Evolutionary conservation across 2,888 invertebrate species (phyloP).

Genomic region (Diaphora mendica): DNA sequence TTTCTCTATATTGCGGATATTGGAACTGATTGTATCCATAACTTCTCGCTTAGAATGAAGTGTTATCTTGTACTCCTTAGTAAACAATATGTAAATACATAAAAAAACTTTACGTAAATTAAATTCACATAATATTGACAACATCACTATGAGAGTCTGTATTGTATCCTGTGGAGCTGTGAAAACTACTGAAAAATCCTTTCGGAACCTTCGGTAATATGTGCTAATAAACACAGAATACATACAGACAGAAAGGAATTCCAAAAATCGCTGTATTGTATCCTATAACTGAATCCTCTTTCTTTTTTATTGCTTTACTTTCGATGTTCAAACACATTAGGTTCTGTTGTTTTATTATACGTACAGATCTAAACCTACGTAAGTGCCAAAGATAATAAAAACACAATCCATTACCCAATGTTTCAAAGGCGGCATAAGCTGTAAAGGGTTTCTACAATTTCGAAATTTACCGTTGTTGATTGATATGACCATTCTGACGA

Average conservation of each 20-base stretch:
- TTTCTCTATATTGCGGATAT: not conserved
- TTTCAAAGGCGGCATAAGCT: not conserved
- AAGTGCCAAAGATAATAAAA: constrained; percentile 1
- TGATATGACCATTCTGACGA: not conserved
- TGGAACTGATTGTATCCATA: not conserved
- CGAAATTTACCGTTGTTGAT: not conserved
- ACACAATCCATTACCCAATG: not conserved
- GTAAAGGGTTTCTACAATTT: not conserved
- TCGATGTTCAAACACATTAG: not conserved
- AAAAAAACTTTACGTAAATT: too few species aligned
- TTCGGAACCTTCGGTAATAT: not conserved
- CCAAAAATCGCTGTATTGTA: not conserved
- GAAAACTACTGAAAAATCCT: not conserved
- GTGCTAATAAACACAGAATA: not conserved
- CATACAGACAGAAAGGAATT: not conserved
- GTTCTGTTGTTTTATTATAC: not conserved
- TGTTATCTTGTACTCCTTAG: not conserved
- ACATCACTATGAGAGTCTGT: too few species aligned
- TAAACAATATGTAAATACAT: not conserved
- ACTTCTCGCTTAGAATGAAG: not conserved
- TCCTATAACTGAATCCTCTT: not conserved
- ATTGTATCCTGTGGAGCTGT: not conserved
- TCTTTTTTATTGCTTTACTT: not conserved
- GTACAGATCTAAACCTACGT: not conserved
- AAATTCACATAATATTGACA: too few species aligned